phyloP scores from a whole-genome alignment of 2,113 vertebrate species.

The Otolemur garnettii region DNA sequence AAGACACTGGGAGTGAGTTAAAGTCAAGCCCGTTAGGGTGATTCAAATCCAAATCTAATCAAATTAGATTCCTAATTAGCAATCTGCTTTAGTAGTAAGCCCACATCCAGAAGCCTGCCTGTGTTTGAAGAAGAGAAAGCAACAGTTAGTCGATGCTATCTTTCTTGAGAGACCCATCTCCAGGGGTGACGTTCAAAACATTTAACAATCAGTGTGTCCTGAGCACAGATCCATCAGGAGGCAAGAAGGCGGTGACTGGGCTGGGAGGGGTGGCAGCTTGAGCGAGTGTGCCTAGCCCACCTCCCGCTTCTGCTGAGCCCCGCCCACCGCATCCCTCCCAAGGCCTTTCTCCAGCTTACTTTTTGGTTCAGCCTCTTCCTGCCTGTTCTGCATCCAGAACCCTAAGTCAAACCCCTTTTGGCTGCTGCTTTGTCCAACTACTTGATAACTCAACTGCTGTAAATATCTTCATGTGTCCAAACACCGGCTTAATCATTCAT shows the following conservation, averaged over 20 bases:
- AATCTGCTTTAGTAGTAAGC: background rate
- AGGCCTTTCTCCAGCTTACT: background rate
- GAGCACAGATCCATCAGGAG: background rate
- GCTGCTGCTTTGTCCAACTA: background rate
- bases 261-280: background rate
- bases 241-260: background rate
- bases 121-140: slow-evolving; percentile 60
- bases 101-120: slow-evolving; percentile 47
- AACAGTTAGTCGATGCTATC: slow-evolving; percentile 51
- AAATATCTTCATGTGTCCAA: background rate
- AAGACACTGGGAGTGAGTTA: background rate
- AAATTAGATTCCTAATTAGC: background rate
- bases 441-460: background rate
- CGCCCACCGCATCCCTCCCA: too few species aligned
- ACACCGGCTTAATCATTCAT: background rate
- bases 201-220: slow-evolving; percentile 30
- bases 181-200: slow-evolving; percentile 68
- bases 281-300: background rate
- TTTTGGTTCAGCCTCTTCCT: background rate
- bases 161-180: slow-evolving; percentile 69
- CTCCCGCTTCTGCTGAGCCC: too few species aligned
- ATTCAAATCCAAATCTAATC: background rate
- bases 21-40: background rate
- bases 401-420: background rate
- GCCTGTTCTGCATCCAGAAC: background rate